Evolutionary conservation across 35 echinoderm and acorn worm species (phyloP).

Genomic region (Lytechinus variegatus): DNA sequence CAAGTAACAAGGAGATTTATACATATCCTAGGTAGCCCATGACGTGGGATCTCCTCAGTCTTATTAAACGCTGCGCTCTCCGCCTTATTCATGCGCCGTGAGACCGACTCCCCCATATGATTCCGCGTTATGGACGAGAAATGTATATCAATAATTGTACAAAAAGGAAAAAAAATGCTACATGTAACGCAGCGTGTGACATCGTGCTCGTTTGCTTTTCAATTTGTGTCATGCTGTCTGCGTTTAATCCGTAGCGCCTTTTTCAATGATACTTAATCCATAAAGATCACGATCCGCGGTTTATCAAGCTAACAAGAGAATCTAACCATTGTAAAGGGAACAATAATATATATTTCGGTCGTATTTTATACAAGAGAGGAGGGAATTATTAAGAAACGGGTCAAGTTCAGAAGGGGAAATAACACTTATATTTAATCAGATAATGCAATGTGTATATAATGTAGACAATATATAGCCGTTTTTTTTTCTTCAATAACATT

Average conservation of each 20-base stretch:
- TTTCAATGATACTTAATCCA: neutral
- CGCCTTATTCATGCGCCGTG: too few relatives aligned
- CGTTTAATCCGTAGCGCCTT: neutral
- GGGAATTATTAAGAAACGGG: neutral
- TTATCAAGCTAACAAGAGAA: neutral
- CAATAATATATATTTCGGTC: neutral
- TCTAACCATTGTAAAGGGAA: neutral
- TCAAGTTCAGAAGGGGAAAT: neutral
- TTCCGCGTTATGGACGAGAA: too few relatives aligned
- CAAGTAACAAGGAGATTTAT: too few relatives aligned
- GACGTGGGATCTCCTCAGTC: too few relatives aligned
- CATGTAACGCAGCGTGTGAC: neutral
- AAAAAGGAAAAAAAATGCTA: neutral
- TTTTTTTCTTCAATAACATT: too few relatives aligned
- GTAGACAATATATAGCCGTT: too few relatives aligned
- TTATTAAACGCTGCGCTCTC: too few relatives aligned
- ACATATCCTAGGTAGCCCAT: too few relatives aligned
- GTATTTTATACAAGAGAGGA: neutral
- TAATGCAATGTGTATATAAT: too few relatives aligned
- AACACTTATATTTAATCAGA: neutral
- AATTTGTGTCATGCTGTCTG: slow-evolving; percentile 10
- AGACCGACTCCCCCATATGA: too few relatives aligned
- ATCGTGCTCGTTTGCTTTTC: neutral
- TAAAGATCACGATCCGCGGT: neutral
- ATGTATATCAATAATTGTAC: too few relatives aligned